Percentiles rank a stretch among this genome's conserved stretches.
Evolutionary conservation across 2,113 vertebrate genomes (phyloP).

Genomic region (Sclerurus mexicanus): DNA sequence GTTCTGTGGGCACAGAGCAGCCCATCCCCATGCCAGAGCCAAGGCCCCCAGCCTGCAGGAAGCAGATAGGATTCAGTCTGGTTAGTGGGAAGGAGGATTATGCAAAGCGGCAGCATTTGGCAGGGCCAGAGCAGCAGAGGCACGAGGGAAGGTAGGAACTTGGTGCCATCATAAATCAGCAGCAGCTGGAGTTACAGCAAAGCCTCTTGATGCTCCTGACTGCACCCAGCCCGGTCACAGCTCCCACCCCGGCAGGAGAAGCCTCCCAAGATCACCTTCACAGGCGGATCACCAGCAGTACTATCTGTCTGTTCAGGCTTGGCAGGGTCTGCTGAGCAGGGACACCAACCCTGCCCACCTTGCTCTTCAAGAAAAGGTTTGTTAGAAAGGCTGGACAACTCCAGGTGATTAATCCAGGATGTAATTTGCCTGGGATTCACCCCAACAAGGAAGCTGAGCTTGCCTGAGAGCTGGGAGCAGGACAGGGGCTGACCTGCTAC

Average conservation of each 20-base stretch:
- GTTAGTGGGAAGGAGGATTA: constrained; percentile 21
- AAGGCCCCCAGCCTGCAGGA: neutral
- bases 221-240: neutral
- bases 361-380: neutral
- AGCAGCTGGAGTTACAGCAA: neutral
- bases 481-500: neutral
- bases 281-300: too few species aligned
- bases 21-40: neutral
- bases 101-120: constrained; percentile 7
- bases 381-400: neutral
- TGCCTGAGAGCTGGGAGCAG: neutral
- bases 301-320: rapidly evolving
- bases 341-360: neutral
- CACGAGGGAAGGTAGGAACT: neutral
- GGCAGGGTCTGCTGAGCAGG: neutral
- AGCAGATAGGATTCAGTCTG: constrained; percentile 27
- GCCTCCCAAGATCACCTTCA: neutral
- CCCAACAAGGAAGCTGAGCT: neutral
- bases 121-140: neutral
- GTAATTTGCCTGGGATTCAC: neutral
- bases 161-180: neutral
- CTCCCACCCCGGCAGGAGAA: neutral
- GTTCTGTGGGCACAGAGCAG: neutral
- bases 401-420: neutral
- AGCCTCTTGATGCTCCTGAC: neutral